phyloP scores from a whole-genome alignment of 2,888 invertebrate genomes.

The Pseudeuparius sepicola region DNA sequence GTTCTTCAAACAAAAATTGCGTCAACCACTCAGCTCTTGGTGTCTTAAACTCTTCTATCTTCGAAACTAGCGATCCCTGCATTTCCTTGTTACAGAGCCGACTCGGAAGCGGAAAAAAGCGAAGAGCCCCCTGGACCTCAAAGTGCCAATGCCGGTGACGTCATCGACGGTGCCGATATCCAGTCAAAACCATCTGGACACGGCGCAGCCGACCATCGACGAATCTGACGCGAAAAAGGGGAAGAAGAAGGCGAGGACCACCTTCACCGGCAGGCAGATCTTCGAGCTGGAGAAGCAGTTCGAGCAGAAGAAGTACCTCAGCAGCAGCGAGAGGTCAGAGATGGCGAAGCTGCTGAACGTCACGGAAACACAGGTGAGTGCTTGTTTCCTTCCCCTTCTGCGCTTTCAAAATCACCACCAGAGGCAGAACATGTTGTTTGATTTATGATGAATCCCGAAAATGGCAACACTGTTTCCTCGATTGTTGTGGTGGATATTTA shows the following conservation, averaged over 20 bases:
- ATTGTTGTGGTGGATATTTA: constrained; percentile 6
- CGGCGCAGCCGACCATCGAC: constrained; percentile 32
- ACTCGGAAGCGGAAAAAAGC: constrained; percentile 35
- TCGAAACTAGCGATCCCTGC: constrained; percentile 1
- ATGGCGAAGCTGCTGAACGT: constrained; percentile 91
- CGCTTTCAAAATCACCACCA: background rate
- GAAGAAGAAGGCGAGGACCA: constrained; percentile 84
- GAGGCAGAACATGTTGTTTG: constrained; percentile 1
- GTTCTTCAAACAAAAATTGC: too few species aligned
- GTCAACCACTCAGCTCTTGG: too few species aligned
- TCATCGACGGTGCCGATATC: constrained; percentile 16
- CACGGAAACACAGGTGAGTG: constrained; percentile 88
- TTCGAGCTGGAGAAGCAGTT: constrained; percentile 95
- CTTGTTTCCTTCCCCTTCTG: too few species aligned
- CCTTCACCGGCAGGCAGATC: constrained; percentile 83
- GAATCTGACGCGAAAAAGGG: constrained; percentile 47
- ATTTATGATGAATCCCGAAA: background rate
- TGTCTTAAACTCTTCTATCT: too few species aligned
- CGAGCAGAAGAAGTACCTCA: constrained; percentile 91
- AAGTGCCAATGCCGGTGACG: constrained; percentile 23
- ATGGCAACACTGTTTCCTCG: background rate
- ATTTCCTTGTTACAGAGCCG: constrained; percentile 29
- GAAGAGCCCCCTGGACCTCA: constrained; percentile 30
- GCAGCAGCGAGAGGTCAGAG: constrained; percentile 86
- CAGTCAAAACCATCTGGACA: constrained; percentile 22